A percentile compares a stretch with the other conserved stretches of the same genome.
These are phyloP conservation scores for Ailurus styani DNA, from an alignment of 2,113 vertebrate species.

Conservation along the genomic window DNA sequence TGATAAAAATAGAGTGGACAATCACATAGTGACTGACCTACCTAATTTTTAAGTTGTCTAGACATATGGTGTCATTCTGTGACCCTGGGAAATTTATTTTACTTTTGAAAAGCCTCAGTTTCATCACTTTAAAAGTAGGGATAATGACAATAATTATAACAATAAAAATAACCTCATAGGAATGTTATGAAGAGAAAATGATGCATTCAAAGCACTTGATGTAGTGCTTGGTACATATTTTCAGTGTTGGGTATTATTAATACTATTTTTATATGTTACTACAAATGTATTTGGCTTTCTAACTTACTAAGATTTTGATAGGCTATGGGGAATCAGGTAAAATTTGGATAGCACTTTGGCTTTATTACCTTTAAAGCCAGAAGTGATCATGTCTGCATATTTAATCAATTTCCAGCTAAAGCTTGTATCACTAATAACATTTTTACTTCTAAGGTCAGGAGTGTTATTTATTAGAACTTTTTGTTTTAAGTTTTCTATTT, in stretches of 20 bases:
- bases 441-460: neutral
- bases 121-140: neutral
- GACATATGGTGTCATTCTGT: neutral
- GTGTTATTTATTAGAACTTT: neutral
- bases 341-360: neutral
- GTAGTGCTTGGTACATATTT: neutral
- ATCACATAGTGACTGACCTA: neutral
- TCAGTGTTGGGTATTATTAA: neutral
- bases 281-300: neutral
- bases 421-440: neutral
- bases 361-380: neutral
- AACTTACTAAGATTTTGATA: neutral
- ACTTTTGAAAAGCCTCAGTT: neutral
- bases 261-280: neutral
- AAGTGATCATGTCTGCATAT: neutral
- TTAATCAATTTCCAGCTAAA: neutral
- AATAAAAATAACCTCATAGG: neutral
- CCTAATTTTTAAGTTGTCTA: neutral
- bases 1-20: neutral
- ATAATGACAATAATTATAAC: neutral
- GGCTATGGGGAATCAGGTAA: neutral
- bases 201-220: neutral
- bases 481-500: neutral
- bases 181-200: neutral
- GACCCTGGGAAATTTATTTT: neutral